Base-by-base conservation (phyloP, 2,888 invertebrate genomes). In the Hipparchia semele region DNA sequence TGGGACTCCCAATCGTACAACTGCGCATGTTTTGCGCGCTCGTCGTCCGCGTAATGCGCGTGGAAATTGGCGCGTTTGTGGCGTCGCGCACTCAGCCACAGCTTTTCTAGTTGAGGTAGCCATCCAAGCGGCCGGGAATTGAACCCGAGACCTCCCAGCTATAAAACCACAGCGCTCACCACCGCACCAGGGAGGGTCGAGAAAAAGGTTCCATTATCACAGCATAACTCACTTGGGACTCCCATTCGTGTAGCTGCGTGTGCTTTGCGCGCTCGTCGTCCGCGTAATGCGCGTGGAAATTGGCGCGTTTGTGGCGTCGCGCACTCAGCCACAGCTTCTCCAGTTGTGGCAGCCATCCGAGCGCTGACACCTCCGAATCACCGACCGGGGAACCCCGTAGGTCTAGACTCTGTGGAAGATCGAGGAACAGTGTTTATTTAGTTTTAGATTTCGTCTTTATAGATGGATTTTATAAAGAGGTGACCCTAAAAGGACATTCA, bases 361-460 rank as follows among this genome's bases (percentile, higher is more conserved):
- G 80, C 0, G 92, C 89, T 0, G 93, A 88, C 51, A 94, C 88
- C 70, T 94, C 94, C 0, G 92, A 91, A 79, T 94, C 94, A 0
- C 90, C 89, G 0, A 94, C 85, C 0, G 92, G 90, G 0, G 90
- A 90, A 0, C 90, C 90, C 8, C 93, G 87, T 0, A 91, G 78
- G 73, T 94, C 94, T 3, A 94, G 66, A 0, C 86, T 75, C 94
- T 94, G 79, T 0, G 62, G 66, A 1, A 66, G 6, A 60, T 10
- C 8, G 33, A 23, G 5, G 33, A 59, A 6, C 46, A 4, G 46
- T 46, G 46, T 0, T 46, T 6, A 46, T 46, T 1, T 46, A 46
- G 0, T 4, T 46, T 46, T 46, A 4, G 46, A 23, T 23, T 46
- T 46, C 46, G 46, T 46, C 6, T 46, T 6, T 0, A 46, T 6